These are phyloP conservation scores for Chrysemys picta DNA, from an alignment of 2,113 vertebrate genomes.

Conservation along the genomic window DNA sequence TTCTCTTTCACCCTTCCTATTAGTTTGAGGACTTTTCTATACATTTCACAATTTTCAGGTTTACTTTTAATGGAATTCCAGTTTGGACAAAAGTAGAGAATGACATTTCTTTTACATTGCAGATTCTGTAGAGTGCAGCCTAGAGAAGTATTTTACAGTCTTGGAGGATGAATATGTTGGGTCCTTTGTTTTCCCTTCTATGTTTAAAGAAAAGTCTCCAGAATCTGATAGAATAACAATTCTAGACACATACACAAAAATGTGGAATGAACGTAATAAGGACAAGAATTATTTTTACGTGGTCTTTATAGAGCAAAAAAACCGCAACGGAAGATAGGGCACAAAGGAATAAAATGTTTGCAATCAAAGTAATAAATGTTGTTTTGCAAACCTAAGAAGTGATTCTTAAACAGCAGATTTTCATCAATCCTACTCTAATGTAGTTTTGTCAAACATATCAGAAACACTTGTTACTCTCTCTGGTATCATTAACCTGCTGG, in stretches of 20 bases:
- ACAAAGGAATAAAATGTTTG: background rate
- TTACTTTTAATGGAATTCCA: background rate
- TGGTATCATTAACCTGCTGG: conserved; percentile 52
- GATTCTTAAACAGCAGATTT: background rate
- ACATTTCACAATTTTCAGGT: background rate
- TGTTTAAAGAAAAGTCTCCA: conserved; percentile 14
- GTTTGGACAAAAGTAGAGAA: conserved; percentile 43
- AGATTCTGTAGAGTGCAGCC: background rate
- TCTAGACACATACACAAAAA: background rate
- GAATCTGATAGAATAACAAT: conserved; percentile 13
- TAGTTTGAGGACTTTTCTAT: background rate
- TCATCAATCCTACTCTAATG: conserved; percentile 21
- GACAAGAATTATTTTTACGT: background rate
- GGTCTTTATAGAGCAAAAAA: conserved; percentile 27
- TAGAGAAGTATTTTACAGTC: background rate
- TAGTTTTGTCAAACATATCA: conserved; percentile 44
- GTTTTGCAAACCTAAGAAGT: background rate
- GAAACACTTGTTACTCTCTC: conserved; percentile 51
- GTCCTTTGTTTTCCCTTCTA: background rate
- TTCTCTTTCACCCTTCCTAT: background rate
- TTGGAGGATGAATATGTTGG: background rate
- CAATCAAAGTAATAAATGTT: background rate
- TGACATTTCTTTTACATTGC: background rate
- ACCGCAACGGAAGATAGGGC: conserved; percentile 1
- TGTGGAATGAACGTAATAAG: background rate